Conservation (phyloP, 2,797 vertebrate species). For the Phataginus tetradactyla region DNA sequence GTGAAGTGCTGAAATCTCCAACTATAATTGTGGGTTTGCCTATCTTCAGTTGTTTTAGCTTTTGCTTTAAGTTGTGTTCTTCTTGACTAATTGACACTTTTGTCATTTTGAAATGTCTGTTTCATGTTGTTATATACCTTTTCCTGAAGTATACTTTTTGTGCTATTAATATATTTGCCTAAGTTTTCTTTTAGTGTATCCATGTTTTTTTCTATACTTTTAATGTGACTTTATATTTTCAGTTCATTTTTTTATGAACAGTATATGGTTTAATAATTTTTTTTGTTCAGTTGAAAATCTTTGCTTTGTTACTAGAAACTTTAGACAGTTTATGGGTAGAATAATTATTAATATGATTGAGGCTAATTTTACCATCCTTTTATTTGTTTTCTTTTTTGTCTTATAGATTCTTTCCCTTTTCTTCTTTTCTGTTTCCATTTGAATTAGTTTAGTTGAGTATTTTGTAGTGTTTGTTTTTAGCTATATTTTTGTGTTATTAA, state of each 20-base stretch:
- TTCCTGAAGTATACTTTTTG: background rate
- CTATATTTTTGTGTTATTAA: background rate
- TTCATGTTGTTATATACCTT: background rate
- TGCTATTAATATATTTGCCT: background rate
- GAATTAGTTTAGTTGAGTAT: background rate
- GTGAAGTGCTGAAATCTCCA: background rate
- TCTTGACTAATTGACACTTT: background rate
- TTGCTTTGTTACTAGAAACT: slow-evolving; percentile 26
- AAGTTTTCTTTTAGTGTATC: background rate
- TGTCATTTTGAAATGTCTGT: background rate
- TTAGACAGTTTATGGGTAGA: background rate
- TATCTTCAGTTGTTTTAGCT: background rate
- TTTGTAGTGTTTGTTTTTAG: background rate
- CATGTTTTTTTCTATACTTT: background rate
- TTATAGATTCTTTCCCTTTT: background rate
- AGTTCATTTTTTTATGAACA: background rate
- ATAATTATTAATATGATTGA: background rate
- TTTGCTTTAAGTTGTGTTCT: background rate
- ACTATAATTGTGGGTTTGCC: background rate
- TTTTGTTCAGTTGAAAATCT: background rate
- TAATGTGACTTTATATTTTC: slow-evolving; percentile 35
- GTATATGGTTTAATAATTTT: background rate
- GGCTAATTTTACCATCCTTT: background rate
- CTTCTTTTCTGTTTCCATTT: background rate
- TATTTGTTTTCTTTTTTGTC: slow-evolving; percentile 3